phyloP scores from a whole-genome alignment of 2,113 vertebrate genomes.

The Cisticola juncidis region DNA sequence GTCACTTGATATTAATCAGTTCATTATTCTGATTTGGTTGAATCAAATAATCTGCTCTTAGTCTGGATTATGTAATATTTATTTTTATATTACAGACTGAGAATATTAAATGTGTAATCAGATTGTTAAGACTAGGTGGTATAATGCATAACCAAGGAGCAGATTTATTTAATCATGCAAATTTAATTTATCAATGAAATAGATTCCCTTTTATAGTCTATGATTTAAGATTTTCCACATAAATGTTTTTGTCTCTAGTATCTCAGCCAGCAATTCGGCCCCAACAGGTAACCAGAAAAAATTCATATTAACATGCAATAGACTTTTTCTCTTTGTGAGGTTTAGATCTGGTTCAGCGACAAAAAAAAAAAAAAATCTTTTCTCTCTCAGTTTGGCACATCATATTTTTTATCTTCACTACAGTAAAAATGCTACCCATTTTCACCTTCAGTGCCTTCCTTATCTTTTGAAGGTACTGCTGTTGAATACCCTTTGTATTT shows the following conservation, averaged over 20 bases:
- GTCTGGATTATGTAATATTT: neutral
- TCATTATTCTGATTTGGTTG: neutral
- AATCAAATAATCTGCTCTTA: neutral
- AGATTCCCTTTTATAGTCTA: neutral
- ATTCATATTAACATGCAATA: neutral
- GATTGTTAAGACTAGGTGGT: neutral
- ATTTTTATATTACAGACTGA: neutral
- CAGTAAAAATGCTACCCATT: neutral
- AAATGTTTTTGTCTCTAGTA: neutral
- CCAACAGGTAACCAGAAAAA: neutral
- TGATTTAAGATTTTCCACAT: neutral
- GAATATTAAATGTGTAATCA: neutral
- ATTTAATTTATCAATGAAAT: neutral
- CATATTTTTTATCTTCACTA: neutral
- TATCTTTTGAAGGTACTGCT: neutral
- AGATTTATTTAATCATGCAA: neutral
- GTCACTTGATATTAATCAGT: neutral
- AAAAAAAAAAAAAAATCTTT: neutral
- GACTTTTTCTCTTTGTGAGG: neutral
- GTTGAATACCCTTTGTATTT: slow-evolving; percentile 10
- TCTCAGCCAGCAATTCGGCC: neutral
- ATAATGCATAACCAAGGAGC: neutral
- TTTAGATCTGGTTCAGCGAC: neutral
- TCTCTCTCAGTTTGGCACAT: neutral
- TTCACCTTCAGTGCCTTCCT: neutral